These are phyloP conservation scores for Numenius phaeopus DNA, from an alignment of 2,797 vertebrate genomes.

Conservation along the genomic window DNA sequence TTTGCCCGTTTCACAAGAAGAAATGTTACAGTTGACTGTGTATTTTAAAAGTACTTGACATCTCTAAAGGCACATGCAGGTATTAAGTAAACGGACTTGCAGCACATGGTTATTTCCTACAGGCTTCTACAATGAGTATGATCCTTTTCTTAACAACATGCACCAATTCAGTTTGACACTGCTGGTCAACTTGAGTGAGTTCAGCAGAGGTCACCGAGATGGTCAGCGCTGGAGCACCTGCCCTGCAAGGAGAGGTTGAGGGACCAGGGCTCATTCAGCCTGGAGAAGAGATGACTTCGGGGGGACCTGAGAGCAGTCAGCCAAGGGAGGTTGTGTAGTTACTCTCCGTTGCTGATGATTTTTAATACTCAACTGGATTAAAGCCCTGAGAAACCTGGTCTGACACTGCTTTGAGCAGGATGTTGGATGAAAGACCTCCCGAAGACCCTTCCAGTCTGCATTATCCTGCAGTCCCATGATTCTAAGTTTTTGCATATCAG, in stretches of 20 bases:
- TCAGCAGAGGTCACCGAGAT: neutral
- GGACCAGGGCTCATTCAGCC: neutral
- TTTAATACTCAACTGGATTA: neutral
- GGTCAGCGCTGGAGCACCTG: rapidly evolving
- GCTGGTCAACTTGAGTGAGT: neutral
- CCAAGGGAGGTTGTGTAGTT: neutral
- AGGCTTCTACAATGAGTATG: neutral
- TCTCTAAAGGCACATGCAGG: neutral
- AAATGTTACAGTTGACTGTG: neutral
- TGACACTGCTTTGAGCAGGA: neutral
- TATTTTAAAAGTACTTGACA: neutral
- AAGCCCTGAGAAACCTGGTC: neutral
- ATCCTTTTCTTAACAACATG: neutral
- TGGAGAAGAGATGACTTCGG: neutral
- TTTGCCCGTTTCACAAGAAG: neutral
- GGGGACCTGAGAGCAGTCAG: neutral
- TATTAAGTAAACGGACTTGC: neutral
- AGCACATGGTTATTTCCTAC: neutral
- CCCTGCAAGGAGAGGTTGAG: neutral
- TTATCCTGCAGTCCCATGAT: neutral
- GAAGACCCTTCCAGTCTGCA: neutral
- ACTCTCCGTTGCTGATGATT: neutral
- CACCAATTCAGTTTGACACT: neutral
- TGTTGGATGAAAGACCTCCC: neutral
- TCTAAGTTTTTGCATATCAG: slow-evolving; percentile 31